phyloP scores from a whole-genome alignment of 1,140 invertebrate species.

The Aplysia californica region DNA sequence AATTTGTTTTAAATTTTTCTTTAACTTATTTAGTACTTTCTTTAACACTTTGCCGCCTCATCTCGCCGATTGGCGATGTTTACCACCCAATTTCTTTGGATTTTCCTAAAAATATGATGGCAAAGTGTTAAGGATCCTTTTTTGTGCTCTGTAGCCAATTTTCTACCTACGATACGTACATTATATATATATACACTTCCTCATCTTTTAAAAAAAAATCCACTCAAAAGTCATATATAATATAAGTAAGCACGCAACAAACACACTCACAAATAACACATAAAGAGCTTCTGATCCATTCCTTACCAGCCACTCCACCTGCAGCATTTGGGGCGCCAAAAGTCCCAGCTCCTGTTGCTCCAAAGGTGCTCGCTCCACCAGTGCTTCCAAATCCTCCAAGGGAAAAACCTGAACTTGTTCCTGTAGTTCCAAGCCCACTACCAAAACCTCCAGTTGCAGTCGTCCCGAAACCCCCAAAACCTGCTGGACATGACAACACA shows the following conservation, averaged over 20 bases:
- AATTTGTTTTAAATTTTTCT: no score
- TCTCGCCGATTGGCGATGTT: no score
- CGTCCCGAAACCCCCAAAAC: conserved; percentile 45
- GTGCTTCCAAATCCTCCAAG: conserved; percentile 25
- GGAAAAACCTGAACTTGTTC: conserved; percentile 26
- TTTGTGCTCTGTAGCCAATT: background rate
- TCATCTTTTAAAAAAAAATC: background rate
- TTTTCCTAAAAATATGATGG: no score
- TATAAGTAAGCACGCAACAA: background rate
- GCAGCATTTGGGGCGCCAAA: conserved; percentile 27
- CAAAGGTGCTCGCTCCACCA: conserved; percentile 26
- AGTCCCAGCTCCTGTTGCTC: conserved; percentile 66
- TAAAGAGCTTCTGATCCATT: background rate
- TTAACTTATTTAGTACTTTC: no score
- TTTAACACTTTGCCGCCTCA: no score
- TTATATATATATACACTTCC: background rate
- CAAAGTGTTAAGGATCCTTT: no score
- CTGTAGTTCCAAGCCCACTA: conserved; percentile 36
- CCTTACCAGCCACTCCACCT: conserved; percentile 17
- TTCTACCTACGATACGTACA: background rate
- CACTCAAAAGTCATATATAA: background rate
- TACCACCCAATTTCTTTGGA: no score
- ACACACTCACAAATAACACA: background rate
- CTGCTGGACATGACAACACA: background rate
- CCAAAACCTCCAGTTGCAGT: conserved; percentile 40